phyloP scores from a whole-genome alignment of 2,888 invertebrate species.

The Camponotus fellah region DNA sequence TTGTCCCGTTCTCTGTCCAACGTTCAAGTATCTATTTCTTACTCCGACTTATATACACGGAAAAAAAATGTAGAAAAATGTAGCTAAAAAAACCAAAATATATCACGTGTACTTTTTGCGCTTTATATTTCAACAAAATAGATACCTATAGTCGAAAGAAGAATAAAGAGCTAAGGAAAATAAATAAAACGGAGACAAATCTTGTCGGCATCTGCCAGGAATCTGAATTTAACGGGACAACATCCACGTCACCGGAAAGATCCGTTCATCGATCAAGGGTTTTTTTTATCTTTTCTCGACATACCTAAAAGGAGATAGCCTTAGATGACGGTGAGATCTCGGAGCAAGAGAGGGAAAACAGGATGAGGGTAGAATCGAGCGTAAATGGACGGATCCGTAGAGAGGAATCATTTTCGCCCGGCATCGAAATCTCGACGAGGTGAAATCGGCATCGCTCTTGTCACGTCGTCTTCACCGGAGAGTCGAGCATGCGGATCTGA shows the following conservation, averaged over 20 bases:
- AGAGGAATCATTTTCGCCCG: background rate
- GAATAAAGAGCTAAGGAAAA: background rate
- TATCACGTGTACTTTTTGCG: background rate
- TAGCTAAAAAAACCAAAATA: background rate
- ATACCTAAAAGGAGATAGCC: background rate
- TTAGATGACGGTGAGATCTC: background rate
- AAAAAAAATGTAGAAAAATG: background rate
- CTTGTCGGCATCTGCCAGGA: too few relatives aligned
- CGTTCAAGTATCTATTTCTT: background rate
- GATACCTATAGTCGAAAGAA: background rate
- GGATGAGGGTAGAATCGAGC: background rate
- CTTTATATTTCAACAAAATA: background rate
- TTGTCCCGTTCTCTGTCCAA: background rate
- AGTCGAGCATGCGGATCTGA: constrained; percentile 60
- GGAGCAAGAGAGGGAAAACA: background rate
- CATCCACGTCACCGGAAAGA: background rate
- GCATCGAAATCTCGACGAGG: background rate
- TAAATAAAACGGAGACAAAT: background rate
- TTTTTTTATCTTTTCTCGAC: background rate
- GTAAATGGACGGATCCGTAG: background rate
- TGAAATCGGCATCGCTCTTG: background rate
- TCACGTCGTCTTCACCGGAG: background rate
- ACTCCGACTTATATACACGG: background rate
- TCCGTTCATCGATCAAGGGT: background rate
- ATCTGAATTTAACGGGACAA: constrained; percentile 11